phyloP scores from a whole-genome alignment of 2,888 invertebrate genomes.

The Pachliopta kotzebuea region DNA sequence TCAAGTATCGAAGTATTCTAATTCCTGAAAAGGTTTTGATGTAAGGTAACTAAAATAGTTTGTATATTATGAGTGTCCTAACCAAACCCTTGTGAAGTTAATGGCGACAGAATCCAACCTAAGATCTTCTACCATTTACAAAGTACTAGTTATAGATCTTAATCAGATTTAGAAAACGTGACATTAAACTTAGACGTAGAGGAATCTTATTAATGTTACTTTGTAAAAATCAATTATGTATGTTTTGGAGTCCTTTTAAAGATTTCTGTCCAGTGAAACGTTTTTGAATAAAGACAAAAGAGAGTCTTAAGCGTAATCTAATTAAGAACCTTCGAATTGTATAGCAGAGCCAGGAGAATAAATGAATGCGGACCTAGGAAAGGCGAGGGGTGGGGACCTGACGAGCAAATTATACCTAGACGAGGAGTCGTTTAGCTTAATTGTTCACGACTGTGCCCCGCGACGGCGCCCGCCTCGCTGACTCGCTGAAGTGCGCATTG shows the following conservation, averaged over 20 bases:
- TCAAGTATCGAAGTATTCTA: no score
- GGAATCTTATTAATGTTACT: neutral
- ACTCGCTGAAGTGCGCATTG: slow-evolving; percentile 21
- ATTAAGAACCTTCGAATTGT: neutral
- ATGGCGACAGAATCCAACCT: no score
- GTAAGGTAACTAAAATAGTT: neutral
- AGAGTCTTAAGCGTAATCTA: neutral
- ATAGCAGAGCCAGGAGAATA: slow-evolving; percentile 34
- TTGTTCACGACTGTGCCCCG: slow-evolving; percentile 47
- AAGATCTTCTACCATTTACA: no score
- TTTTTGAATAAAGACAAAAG: no score
- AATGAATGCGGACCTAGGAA: slow-evolving; percentile 38
- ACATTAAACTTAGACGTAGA: slow-evolving; percentile 37
- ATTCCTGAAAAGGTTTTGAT: neutral
- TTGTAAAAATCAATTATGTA: no score
- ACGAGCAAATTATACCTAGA: slow-evolving; percentile 54
- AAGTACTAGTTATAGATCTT: slow-evolving; percentile 1
- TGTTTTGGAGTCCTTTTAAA: no score
- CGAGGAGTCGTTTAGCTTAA: slow-evolving; percentile 62
- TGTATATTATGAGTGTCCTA: neutral
- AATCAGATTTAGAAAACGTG: slow-evolving; percentile 14
- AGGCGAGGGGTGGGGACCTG: slow-evolving; percentile 47
- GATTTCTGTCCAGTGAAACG: no score
- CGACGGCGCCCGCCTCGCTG: slow-evolving; percentile 15
- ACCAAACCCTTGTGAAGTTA: slow-evolving; percentile 7